A percentile compares a stretch with the other conserved stretches of the same genome.
Conservation (phyloP, 2,113 vertebrate species). For the Indicator indicator region DNA sequence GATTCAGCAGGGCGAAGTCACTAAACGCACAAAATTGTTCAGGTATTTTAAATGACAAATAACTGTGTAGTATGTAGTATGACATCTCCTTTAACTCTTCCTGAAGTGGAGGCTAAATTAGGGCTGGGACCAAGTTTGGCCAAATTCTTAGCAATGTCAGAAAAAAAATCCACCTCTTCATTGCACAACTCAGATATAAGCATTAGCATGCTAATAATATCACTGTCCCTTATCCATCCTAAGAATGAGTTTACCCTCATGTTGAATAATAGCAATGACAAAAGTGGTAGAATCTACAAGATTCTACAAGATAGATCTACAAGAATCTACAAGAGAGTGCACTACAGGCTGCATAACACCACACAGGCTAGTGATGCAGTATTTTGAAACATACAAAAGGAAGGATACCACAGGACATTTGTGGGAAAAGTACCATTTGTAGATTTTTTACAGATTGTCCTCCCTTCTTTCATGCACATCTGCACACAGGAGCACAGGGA, state of each 20-base stretch:
- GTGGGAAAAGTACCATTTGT: neutral
- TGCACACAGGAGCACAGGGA: neutral
- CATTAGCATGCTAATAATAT: neutral
- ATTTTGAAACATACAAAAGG: neutral
- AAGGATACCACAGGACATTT: neutral
- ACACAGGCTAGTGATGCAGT: neutral
- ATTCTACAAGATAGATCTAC: neutral
- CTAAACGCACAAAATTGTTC: neutral
- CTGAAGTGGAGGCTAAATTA: neutral
- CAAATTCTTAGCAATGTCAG: neutral
- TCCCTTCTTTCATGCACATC: neutral
- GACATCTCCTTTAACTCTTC: neutral
- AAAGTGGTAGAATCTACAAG: neutral
- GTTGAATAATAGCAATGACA: neutral
- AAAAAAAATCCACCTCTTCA: accelerated
- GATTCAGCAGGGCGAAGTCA: neutral
- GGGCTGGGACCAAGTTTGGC: neutral
- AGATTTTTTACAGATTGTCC: neutral
- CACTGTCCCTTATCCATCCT: neutral
- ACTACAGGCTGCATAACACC: neutral
- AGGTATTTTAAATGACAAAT: neutral
- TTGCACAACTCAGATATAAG: neutral
- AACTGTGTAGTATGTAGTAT: neutral
- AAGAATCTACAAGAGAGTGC: neutral
- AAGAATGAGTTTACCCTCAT: neutral